These are phyloP conservation scores for Parasteatoda lunata DNA, from an alignment of 2,888 invertebrate species.

Conservation along the genomic window DNA sequence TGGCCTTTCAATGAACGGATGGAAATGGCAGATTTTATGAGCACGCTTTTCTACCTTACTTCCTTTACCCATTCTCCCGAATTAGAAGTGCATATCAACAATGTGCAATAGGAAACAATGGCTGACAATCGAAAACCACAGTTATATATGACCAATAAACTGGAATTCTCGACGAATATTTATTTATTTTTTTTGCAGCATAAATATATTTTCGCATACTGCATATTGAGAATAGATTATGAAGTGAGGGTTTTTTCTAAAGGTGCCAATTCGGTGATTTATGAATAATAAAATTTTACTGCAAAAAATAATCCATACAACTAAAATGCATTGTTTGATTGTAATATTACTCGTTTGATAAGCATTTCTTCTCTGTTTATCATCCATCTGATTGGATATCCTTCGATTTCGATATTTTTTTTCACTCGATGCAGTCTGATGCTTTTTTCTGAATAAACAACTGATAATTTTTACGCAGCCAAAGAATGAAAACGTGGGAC, in stretches of 20 bases:
- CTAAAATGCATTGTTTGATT: conserved; percentile 28
- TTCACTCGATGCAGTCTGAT: background rate
- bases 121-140: conserved; percentile 32
- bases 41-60: conserved; percentile 33
- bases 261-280: conserved; percentile 54
- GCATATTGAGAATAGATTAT: conserved; percentile 63
- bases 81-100: conserved; percentile 40
- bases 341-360: conserved; percentile 24
- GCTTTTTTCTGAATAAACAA: conserved; percentile 1
- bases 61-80: conserved; percentile 22
- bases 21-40: conserved; percentile 27
- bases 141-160: conserved; percentile 55
- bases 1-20: background rate
- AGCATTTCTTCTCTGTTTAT: conserved; percentile 10
- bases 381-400: conserved; percentile 17
- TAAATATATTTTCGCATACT: conserved; percentile 56
- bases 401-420: conserved; percentile 19
- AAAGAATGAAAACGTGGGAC: background rate
- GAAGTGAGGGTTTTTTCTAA: conserved; percentile 16
- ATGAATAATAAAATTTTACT: conserved; percentile 31
- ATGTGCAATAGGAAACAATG: conserved; percentile 44
- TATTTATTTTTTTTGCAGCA: conserved; percentile 25
- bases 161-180: conserved; percentile 48
- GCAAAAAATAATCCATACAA: conserved; percentile 21
- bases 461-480: background rate